A percentile compares a stretch with the other conserved stretches of the same genome.
Evolutionary conservation across 2,797 vertebrate species (phyloP).

Genomic region (Sebastes paucispinis): DNA sequence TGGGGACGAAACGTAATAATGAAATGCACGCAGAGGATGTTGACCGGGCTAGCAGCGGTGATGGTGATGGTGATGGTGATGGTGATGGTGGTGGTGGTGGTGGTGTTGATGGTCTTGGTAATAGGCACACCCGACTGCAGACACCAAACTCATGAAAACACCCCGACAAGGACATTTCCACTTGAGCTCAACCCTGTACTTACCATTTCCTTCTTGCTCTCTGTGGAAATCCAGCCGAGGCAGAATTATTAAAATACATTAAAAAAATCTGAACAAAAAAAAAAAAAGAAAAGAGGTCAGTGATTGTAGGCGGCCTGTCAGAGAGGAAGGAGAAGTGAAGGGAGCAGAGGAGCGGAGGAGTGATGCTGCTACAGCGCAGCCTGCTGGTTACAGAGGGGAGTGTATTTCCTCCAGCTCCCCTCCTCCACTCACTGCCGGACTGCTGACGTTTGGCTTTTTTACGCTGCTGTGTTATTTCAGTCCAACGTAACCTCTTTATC

Average conservation of each 20-base stretch:
- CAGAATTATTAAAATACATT: slow-evolving; percentile 44
- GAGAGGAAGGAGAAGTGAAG: not conserved
- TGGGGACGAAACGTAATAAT: slow-evolving; percentile 30
- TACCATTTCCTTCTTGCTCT: slow-evolving; percentile 57
- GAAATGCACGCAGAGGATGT: slow-evolving; percentile 46
- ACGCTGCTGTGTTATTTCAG: slow-evolving; percentile 23
- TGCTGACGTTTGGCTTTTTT: slow-evolving; percentile 43
- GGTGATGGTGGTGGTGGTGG: not conserved
- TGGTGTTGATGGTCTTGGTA: slow-evolving; percentile 53
- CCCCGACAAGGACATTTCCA: slow-evolving; percentile 65
- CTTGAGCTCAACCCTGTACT: slow-evolving; percentile 55
- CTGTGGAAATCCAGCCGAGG: slow-evolving; percentile 44
- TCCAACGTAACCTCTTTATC: not conserved
- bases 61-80: not conserved
- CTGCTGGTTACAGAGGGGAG: slow-evolving; percentile 73
- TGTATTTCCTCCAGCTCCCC: slow-evolving; percentile 7
- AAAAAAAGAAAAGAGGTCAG: not conserved
- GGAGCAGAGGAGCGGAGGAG: slow-evolving; percentile 1
- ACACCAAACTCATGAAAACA: slow-evolving; percentile 59
- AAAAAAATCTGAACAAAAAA: not conserved
- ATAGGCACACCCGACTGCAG: slow-evolving; percentile 41
- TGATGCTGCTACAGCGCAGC: slow-evolving; percentile 76
- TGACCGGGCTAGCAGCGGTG: slow-evolving; percentile 16
- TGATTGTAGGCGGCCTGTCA: slow-evolving; percentile 7
- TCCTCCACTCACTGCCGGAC: slow-evolving; percentile 38